Base-by-base conservation (phyloP, 2,113 vertebrate genomes). In the Gopherus evgoodei region DNA sequence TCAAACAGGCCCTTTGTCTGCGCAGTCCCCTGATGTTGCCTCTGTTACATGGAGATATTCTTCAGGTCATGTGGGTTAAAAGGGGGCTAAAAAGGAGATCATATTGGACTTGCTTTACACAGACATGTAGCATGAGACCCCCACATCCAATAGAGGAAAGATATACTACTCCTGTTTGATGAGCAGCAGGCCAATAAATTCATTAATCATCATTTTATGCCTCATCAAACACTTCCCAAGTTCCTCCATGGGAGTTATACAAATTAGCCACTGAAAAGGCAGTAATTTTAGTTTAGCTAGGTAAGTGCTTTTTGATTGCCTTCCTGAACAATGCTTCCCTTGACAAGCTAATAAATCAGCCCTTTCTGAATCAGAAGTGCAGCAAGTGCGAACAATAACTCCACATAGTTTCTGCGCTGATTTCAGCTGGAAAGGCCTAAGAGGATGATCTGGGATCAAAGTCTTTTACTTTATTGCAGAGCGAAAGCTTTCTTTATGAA, bases 201-300 rank as follows among this genome's bases (percentile, higher is more conserved):
- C 99, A 99, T 99, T 99, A 99, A 99, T 99, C 99, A 99, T 99
- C 99, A 99, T 99, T 99, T 99, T 99, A 99, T 99, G 99, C 99
- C 99, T 99, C 99, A 99, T 99, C 99, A 99, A 99, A 99, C 99
- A 99, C 99, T 99, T 99, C 99, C 99, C 99, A 98, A 99, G 98
- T 98, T 99, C 99, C 99, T 99, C 99, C 98, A 99, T 99, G 99
- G 99, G 99, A 99, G 99, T 99, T 99, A 99, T 99, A 99, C 99
- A 99, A 99, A 99, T 99, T 99, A 99, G 99, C 99, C 98, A 98
- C 98, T 99, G 99, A 99, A 99, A 99, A 99, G 99, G 99, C 99
- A 99, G 99, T 99, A 98, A 99, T 99, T 99, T 99, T 98, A 99
- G 99, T 99, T 99, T 99, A 99, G 99, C 99, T 99, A 99, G 99